Evolutionary conservation across 2,113 vertebrate species (phyloP), one percentile per base, ranked within the genome.

Genomic region (Bucco capensis): DNA sequence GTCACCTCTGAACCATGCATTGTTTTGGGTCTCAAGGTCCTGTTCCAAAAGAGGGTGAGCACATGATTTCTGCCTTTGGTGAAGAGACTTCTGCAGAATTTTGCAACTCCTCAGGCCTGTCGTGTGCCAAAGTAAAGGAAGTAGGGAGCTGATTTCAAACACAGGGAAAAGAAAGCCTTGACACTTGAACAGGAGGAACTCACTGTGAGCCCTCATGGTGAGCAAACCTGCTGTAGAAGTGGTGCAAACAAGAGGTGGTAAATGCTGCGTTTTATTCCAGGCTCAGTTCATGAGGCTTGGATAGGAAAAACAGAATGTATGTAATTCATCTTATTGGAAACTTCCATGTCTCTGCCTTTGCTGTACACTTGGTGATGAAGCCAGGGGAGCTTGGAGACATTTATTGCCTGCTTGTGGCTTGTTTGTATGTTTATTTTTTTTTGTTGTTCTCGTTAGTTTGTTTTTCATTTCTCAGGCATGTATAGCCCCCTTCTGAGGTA

Each of bases 271-370:
- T 92, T 58, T 85, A 66, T 86, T 82, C 74, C 65, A 91, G 50
- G 73, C 75, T 94, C 73, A 35, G 47, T 86, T 94, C 38, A 33
- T 62, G 86, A 53, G 62, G 5, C 15, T 57, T 61, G 62, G 53
- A 22, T 44, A 53, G 77, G 57, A 38, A 89, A 91, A 88, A 7
- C 65, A 93, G 89, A 67, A 66, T 44, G 15, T 50, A 47, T 86
- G 91, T 92, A 10, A 47, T 76, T 86, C 10, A 13, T 91, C 93
- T 86, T 74, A 79, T 71, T 53, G 50, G 61, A 37, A 72, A 79
- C 61, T 72, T 95, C 88, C 72, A 56, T 90, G 51, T 79, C 38
- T 94, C 64, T 95, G 69, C 82, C 65, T 95, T 97, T 95, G 83
- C 87, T 96, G 93, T 33, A 2, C 28, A 58, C 51, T 93, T 95